Conservation (phyloP, 1,140 invertebrate species). For the Mamestra configurata region DNA sequence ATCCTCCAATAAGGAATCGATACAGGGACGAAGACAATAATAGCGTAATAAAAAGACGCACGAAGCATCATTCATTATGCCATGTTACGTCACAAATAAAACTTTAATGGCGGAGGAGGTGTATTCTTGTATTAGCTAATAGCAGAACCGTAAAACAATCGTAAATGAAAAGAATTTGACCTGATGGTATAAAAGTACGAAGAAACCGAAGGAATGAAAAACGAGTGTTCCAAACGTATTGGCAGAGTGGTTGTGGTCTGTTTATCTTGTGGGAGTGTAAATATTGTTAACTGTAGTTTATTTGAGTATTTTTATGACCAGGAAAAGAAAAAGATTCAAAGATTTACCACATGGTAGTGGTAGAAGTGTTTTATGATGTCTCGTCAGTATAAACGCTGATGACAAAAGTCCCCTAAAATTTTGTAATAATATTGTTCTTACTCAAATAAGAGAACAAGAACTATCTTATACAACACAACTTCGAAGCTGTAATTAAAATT, state of each 20-base stretch:
- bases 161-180: constrained; percentile 38
- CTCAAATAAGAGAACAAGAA: not conserved
- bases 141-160: constrained; percentile 36
- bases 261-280: not conserved
- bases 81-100: constrained; percentile 23
- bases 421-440: too few relatives aligned
- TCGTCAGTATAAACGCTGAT: not conserved
- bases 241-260: not conserved
- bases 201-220: not conserved
- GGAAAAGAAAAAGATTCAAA: not conserved
- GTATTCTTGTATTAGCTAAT: constrained; percentile 48
- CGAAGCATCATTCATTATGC: constrained; percentile 16
- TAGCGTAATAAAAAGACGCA: constrained; percentile 18
- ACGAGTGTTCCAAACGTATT: not conserved
- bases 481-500: not conserved
- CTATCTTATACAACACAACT: not conserved
- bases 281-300: not conserved
- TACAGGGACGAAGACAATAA: constrained; percentile 8
- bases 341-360: not conserved
- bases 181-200: not conserved
- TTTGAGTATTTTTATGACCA: not conserved
- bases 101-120: constrained; percentile 27
- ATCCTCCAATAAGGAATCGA: constrained; percentile 34
- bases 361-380: not conserved
- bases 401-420: not conserved